Evolutionary conservation across 2,888 invertebrate genomes (phyloP).

Genomic region (Drosophila emarginata): DNA sequence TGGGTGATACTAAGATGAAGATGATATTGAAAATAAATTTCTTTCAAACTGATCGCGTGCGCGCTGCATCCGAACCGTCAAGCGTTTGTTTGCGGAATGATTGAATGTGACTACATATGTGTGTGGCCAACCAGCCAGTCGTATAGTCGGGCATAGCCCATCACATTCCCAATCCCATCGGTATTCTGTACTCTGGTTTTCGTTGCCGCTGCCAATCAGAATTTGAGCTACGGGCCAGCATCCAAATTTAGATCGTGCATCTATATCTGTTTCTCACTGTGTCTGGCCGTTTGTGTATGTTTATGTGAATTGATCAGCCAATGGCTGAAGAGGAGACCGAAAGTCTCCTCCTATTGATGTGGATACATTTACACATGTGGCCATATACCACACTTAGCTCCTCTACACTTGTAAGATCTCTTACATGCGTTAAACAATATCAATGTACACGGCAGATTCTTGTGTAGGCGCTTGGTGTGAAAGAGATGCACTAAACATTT

Average conservation of each 20-base stretch:
- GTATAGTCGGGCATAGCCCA: neutral
- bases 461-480: neutral
- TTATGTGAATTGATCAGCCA: slow-evolving; percentile 1
- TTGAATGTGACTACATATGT: slow-evolving; percentile 7
- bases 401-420: neutral
- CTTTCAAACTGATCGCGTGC: slow-evolving; percentile 28
- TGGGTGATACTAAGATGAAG: neutral
- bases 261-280: neutral
- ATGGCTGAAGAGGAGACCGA: neutral
- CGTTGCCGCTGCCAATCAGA: slow-evolving; percentile 32
- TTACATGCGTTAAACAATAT: neutral
- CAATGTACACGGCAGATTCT: neutral
- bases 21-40: slow-evolving; percentile 12
- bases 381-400: neutral
- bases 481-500: neutral
- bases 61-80: slow-evolving; percentile 65
- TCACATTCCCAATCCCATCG: slow-evolving; percentile 36
- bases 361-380: neutral
- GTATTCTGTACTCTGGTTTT: slow-evolving; percentile 9
- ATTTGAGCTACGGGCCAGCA: slow-evolving; percentile 13
- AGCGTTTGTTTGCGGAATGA: slow-evolving; percentile 76
- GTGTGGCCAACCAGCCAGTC: neutral
- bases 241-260: slow-evolving; percentile 36
- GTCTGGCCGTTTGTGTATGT: slow-evolving; percentile 19
- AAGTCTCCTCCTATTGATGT: neutral